Evolutionary conservation across 2,113 vertebrate genomes (phyloP), one percentile per base, ranked within the genome.

Genomic region (Tinamus guttatus): DNA sequence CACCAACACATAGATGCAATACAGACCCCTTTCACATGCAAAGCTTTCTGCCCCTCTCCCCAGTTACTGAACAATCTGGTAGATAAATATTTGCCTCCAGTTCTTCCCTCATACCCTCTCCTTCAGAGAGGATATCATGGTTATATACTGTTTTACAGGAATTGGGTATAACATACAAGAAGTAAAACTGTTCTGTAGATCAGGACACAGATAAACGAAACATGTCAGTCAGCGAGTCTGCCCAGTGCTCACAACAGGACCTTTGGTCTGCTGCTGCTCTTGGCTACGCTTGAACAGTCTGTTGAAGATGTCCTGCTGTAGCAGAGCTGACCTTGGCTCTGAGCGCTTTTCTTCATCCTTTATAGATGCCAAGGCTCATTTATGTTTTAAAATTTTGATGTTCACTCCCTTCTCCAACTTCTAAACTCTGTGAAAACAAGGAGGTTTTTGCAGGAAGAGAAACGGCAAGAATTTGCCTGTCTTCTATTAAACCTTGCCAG

Each of bases 61-160:
- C 30, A 52, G 18, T 15, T 68, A 2, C 18, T 5, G 16, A 70
- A 41, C 62, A 21, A 36, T 45, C 5, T 67, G 4, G 5, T 10
- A 75, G 45, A 36, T 20, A 74, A 87, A 64, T 56, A 73, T 21
- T 56, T 38, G 38, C 25, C 24, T 79, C 67, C 19, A 68, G 11
- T 4, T 64, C 62, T n/a, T 79, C 58, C 34, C 34, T 79, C 32
- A 4, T 17, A 19, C 24, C 36, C 12, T 45, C 40, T 74, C 11
- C 24, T 68, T 36, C 30, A 8, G 24, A 58, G 7, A 3, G 8
- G 2, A 6, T 52, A 36, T 5, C 52, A n/a, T 0, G 8, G 7
- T 87, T 62, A 25, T 40, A 4, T 20, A 22, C 3, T 9, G 22
- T 90, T 85, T 74, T 25, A 28, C 19, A 80, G 34, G 20, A 77